phyloP scores from a whole-genome alignment of 2,888 invertebrate species.

The Rhagium mordax region DNA sequence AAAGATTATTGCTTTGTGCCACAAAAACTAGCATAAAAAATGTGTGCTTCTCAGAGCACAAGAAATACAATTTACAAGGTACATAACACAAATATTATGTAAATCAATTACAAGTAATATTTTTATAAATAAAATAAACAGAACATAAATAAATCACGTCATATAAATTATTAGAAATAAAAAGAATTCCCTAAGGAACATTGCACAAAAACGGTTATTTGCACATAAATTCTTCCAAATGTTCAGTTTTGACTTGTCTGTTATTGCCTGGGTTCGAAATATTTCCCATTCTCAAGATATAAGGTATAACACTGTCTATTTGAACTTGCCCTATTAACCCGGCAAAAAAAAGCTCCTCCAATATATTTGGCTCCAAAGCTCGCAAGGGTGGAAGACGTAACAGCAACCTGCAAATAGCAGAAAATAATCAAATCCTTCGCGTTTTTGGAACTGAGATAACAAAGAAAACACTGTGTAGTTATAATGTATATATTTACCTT shows the following conservation, averaged over 20 bases:
- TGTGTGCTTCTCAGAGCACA: background rate
- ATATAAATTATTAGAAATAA: slow-evolving; percentile 39
- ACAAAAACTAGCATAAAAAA: slow-evolving; percentile 20
- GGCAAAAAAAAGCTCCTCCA: slow-evolving; percentile 95
- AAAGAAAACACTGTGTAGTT: no score
- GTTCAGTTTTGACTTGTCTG: slow-evolving; percentile 66
- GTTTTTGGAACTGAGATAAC: no score
- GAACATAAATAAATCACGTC: slow-evolving; percentile 40
- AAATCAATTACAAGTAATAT: slow-evolving; percentile 4
- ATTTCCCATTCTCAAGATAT: slow-evolving; percentile 79
- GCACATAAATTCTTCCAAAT: slow-evolving; percentile 63
- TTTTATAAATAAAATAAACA: slow-evolving; percentile 34
- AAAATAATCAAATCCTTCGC: background rate
- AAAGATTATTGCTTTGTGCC: slow-evolving; percentile 36
- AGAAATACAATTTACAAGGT: background rate
- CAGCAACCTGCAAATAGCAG: slow-evolving; percentile 71
- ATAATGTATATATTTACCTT: no score
- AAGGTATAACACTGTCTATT: slow-evolving; percentile 96
- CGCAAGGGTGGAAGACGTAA: slow-evolving; percentile 82
- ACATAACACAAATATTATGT: slow-evolving; percentile 1
- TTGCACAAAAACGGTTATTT: slow-evolving; percentile 55
- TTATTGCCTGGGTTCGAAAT: slow-evolving; percentile 54
- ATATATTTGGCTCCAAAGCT: slow-evolving; percentile 80
- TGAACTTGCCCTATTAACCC: slow-evolving; percentile 93
- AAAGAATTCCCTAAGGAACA: slow-evolving; percentile 40